Conservation (phyloP, 2,113 vertebrate genomes). For the Trematocara unimaculatum region DNA sequence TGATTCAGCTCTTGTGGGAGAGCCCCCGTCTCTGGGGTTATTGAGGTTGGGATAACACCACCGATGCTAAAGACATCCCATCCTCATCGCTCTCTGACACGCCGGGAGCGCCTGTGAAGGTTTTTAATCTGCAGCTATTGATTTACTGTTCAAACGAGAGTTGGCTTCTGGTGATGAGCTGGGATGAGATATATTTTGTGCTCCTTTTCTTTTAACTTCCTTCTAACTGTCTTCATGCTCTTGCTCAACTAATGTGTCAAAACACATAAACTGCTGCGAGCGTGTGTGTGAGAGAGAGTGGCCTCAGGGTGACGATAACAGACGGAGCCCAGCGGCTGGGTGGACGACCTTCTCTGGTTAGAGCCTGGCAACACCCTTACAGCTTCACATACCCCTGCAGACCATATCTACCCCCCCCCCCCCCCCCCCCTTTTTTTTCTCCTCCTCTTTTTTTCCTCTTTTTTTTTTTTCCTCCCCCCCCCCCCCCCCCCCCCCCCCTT, state of each 20-base stretch:
- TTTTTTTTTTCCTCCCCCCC: no score
- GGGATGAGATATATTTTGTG: not conserved
- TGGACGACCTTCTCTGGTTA: constrained; percentile 21
- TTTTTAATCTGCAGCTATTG: not conserved
- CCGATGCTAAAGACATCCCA: not conserved
- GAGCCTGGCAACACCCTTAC: constrained; percentile 40
- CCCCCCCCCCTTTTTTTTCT: not conserved
- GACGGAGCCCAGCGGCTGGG: not conserved
- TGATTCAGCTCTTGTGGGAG: constrained; percentile 67
- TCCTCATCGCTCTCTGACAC: constrained; percentile 28
- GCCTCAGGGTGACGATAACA: constrained; percentile 1
- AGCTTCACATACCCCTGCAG: constrained; percentile 20
- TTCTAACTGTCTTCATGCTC: not conserved
- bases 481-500: no score
- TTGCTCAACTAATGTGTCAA: not conserved
- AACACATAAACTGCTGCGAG: not conserved
- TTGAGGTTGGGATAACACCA: constrained; percentile 26
- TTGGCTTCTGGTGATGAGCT: not conserved
- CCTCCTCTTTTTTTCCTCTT: not conserved
- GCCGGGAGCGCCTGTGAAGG: not conserved
- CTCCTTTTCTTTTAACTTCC: not conserved
- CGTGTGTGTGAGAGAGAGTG: not conserved
- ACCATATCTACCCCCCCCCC: not conserved
- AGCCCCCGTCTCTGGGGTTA: constrained; percentile 41
- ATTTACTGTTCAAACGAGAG: constrained; percentile 24